Percentiles rank a stretch among this genome's conserved stretches.
Evolutionary conservation across 1,140 invertebrate species (phyloP).

Genomic region (Scaptomyza pallida): DNA sequence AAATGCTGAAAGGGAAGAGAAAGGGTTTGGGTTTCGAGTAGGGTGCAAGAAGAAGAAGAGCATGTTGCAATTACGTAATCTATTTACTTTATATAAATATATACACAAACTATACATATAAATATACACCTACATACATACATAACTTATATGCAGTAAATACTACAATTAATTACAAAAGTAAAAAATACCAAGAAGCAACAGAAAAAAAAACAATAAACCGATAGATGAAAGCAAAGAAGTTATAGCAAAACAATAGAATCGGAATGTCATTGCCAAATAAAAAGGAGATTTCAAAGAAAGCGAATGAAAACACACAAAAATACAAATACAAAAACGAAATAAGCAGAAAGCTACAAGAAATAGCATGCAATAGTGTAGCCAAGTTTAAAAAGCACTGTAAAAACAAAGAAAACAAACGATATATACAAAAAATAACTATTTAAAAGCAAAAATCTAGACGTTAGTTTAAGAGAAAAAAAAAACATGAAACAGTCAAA

Average conservation of each 20-base stretch:
- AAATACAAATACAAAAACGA: slow-evolving; percentile 22
- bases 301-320: slow-evolving; percentile 20
- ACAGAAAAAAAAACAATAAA: slow-evolving; percentile 22
- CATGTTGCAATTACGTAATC: slow-evolving; percentile 79
- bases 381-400: slow-evolving; percentile 60
- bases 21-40: slow-evolving; percentile 13
- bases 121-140: slow-evolving; percentile 72
- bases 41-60: slow-evolving; percentile 33
- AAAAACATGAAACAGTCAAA: neutral
- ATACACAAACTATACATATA: slow-evolving; percentile 65
- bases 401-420: slow-evolving; percentile 45
- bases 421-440: slow-evolving; percentile 23
- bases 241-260: slow-evolving; percentile 61
- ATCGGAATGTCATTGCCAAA: slow-evolving; percentile 78
- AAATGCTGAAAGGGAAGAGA: slow-evolving; percentile 1
- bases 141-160: slow-evolving; percentile 68
- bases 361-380: slow-evolving; percentile 40
- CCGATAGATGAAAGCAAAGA: neutral
- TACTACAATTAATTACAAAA: slow-evolving; percentile 66
- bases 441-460: slow-evolving; percentile 35
- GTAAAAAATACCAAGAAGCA: slow-evolving; percentile 43
- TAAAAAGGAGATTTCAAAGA: slow-evolving; percentile 24
- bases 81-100: slow-evolving; percentile 78
- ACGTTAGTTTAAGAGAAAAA: slow-evolving; percentile 48
- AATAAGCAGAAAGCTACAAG: slow-evolving; percentile 35